phyloP scores from a whole-genome alignment of 2,888 invertebrate species.

The Trissonchulus latispiculum region DNA sequence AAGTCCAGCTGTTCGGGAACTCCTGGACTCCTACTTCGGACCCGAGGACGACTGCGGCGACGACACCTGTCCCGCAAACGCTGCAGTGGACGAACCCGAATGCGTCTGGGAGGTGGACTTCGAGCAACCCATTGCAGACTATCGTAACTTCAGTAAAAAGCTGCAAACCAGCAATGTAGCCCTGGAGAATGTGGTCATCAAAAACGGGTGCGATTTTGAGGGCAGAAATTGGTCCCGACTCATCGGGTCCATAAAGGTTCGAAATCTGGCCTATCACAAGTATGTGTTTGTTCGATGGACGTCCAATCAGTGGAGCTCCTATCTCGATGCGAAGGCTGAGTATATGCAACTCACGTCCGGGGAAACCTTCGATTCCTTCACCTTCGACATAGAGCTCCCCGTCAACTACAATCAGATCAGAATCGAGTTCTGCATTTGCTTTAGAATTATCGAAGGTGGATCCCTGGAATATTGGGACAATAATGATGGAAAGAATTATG shows the following conservation, averaged over 20 bases:
- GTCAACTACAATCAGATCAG: conserved; percentile 50
- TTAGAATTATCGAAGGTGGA: conserved; percentile 54
- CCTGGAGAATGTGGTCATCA: conserved; percentile 80
- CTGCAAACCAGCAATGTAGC: conserved; percentile 70
- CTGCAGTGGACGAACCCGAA: not conserved
- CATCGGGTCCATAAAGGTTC: conserved; percentile 73
- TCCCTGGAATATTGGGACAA: conserved; percentile 76
- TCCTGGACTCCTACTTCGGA: not conserved
- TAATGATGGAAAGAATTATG: conserved; percentile 69
- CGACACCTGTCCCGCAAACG: not conserved
- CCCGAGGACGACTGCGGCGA: not conserved
- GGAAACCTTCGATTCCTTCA: conserved; percentile 40
- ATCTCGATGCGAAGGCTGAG: conserved; percentile 55
- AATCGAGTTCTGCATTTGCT: conserved; percentile 81
- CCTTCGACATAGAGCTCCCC: conserved; percentile 39
- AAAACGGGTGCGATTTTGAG: conserved; percentile 57
- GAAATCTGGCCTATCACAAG: conserved; percentile 76
- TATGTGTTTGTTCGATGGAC: conserved; percentile 70
- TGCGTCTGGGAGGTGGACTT: conserved; percentile 67
- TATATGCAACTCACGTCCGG: conserved; percentile 7
- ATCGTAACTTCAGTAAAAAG: conserved; percentile 44
- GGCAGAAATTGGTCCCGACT: conserved; percentile 53
- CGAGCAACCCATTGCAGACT: conserved; percentile 82
- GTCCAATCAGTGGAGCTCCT: conserved; percentile 68
- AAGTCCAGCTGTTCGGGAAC: conserved; percentile 36